These are phyloP conservation scores for Parazoanthus atlanticus DNA, from an alignment of 92 coral and sea anemone species.

Conservation along the genomic window DNA sequence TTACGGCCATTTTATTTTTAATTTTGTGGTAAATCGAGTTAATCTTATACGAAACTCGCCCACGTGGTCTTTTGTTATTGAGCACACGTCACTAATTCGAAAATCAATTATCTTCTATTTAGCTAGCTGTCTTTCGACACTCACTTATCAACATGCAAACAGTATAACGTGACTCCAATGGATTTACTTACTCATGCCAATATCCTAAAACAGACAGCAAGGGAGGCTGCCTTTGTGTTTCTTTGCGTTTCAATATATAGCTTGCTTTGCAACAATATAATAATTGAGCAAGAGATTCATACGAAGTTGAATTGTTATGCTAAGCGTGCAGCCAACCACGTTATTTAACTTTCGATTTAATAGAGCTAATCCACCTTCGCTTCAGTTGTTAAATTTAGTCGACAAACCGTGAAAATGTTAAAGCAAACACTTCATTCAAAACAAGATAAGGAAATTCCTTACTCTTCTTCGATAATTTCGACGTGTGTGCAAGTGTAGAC, in stretches of 20 bases:
- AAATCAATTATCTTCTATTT: neutral
- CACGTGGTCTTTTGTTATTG: neutral
- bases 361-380: slow-evolving; percentile 28
- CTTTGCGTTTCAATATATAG: neutral
- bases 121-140: neutral
- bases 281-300: neutral
- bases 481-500: neutral
- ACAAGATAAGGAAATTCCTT: neutral
- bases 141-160: neutral
- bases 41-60: neutral
- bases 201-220: too few relatives aligned
- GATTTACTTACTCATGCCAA: neutral
- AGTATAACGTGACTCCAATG: neutral
- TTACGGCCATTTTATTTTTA: neutral
- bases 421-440: slow-evolving; percentile 4
- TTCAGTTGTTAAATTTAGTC: slow-evolving; percentile 16
- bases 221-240: neutral
- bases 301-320: slow-evolving; percentile 8
- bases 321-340: neutral
- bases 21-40: neutral
- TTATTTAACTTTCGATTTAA: slow-evolving; percentile 1
- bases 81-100: neutral
- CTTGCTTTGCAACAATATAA: neutral
- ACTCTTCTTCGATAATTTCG: neutral
- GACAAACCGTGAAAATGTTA: slow-evolving; percentile 17